Base-by-base conservation (phyloP, 2,888 invertebrate genomes). In the Eristalis tenax region DNA sequence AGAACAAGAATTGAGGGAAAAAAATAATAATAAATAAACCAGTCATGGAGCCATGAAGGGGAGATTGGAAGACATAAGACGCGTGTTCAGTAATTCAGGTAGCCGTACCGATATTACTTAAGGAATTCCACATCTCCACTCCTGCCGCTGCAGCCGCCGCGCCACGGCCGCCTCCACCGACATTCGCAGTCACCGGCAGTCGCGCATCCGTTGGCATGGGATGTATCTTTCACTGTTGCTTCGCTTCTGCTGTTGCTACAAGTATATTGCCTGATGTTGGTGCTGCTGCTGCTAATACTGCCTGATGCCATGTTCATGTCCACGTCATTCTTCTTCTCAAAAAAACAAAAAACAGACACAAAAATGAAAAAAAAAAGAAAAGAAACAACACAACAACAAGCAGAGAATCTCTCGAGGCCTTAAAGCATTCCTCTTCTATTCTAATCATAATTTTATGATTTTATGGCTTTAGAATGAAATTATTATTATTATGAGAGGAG, bases 71-170 rank as follows among this genome's bases (percentile, higher is more conserved):
- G 90, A 90, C 90, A 89, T 90, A 89, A 90, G 90, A 90, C 90
- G 90, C 90, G 90, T 90, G 90, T 90, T 90, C 90, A 90, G 90
- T 90, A 90, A 90, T 90, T 90, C 90, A 90, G 90, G 90, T 90
- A 90, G 90, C 90, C 89, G 89, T 89, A 85, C 89, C 89, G 89
- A 89, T 89, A 89, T 89, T 89, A 89, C 87, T 89, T 89, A 85
- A 89, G 89, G 89, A 89, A 89, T 89, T 89, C 88, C 88, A 88
- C 50, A 50, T 50, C 50, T 79, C 85, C 75, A 77, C 76, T 78
- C 50, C 61, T 78, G 59, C 57, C 56, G 23, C 66, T 23, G 22
- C 65, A 4, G 61, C 23, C 61, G 76, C 76, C 76, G 66, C 75
- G 32, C 68, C 38, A 26, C 35, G 15, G 59, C 43, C 28, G 26